Base-by-base conservation (phyloP, 2,888 invertebrate species). In the Conomelus anceps region DNA sequence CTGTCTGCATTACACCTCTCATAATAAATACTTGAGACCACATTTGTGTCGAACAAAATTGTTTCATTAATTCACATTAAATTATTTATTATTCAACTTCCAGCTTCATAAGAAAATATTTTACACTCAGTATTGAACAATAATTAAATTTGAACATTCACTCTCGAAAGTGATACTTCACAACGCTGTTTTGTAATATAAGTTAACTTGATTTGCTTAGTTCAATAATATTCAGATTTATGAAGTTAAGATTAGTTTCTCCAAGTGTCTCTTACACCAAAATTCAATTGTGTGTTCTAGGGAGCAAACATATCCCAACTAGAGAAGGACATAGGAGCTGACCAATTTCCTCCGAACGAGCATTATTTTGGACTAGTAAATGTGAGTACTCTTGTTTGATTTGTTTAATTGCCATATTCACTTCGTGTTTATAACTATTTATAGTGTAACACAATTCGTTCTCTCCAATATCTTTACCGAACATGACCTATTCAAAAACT, bases 361-460 rank as follows among this genome's bases (percentile, higher is more conserved):
- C 99, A 99, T 94, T 99, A 99, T 94, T 99, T 99, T 95, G 99
- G 99, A 93, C 96, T 99, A 94, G 99, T 99, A 91, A 99, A 99
- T 95, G 98, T 99, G 95, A 96, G 97, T 95, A 92, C 90, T 89
- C 23, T 85, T 88, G 23, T 88, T 86, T 90, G 17, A 88, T 89
- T 7, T n/a, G n/a, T n/a, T n/a, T n/a, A n/a, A n/a, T n/a, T n/a
- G n/a, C n/a, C n/a, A n/a, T n/a, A n/a, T n/a, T n/a, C n/a, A n/a
- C n/a, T n/a, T n/a, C n/a, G n/a, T n/a, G n/a, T n/a, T n/a, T n/a
- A n/a, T n/a, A n/a, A n/a, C n/a, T n/a, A n/a, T n/a, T n/a, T n/a
- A n/a, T n/a, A n/a, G n/a, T n/a, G n/a, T n/a, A n/a, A n/a, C n/a
- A n/a, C n/a, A n/a, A n/a, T n/a, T n/a, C n/a, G n/a, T n/a, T n/a